Evolutionary conservation across 2,797 vertebrate species (phyloP), one percentile per base, ranked within the genome.

Genomic region (Karalla daura): DNA sequence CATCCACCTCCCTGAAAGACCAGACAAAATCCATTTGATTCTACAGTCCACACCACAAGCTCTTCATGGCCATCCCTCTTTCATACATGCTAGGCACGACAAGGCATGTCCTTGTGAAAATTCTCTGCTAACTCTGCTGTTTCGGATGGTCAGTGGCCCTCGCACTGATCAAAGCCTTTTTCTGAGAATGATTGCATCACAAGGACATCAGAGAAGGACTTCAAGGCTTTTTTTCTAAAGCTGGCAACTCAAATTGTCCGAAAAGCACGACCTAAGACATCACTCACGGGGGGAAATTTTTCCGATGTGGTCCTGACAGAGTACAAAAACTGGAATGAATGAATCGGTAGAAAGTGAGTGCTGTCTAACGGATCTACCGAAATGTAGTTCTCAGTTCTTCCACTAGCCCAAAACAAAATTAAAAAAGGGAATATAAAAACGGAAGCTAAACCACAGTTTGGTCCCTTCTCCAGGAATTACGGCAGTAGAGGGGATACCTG

Each of bases 181-280:
- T 79, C 53, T 65, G 70, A 83, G 65, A 84, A 82, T 79, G 80
- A 86, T 86, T 88, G 86, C 75, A 87, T 83, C 78, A 80, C 74
- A 76, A 80, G 76, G 73, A 86, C 77, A 79, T 85, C 78, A 76
- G 76, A 86, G 70, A 77, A 88, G 71, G 72, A 86, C 64, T 83
- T 86, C 69, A 58, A 74, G 70, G 60, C 54, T 45, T 78, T 41
- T 63, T 66, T 61, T 50, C 75, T 72, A 76, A 88, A 88, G 80
- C 75, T 88, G 74, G 80, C 49, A 82, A 85, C 78, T 88, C 63
- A 78, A 79, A 75, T 76, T 71, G 68, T 84, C 78, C 35, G 2
- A 81, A 86, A 88, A 83, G 70, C 55, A 36, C 66, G 30, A 75
- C 41, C 50, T 74, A 81, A 73, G 64, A 81, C 63, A 59, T 58